Evolutionary conservation across 1,140 invertebrate species (phyloP), one percentile per base, ranked within the genome.

Genomic region (Drosophila cardini): DNA sequence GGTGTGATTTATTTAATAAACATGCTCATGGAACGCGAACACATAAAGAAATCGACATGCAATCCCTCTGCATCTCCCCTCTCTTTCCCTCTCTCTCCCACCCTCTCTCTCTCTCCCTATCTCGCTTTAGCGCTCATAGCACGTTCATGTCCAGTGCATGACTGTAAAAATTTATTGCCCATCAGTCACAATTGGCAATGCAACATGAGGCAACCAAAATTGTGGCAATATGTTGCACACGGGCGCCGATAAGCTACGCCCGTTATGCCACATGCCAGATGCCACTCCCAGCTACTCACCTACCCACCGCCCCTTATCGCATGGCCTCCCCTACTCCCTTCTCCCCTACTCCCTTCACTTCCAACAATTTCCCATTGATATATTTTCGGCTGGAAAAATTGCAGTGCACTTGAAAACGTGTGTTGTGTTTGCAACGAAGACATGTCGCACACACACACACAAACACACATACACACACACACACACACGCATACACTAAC

Each of bases 101-200:
- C 4, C 36, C 48, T 21, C 5, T 4, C 6, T n/a, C n/a, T n/a
- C n/a, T n/a, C 7, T 18, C 16, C 21, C 2, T 13, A 0, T 11
- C 52, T 13, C 52, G 18, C 26, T 56, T 21, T 45, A 32, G 63
- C 52, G 16, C 36, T 10, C 18, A 4, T 40, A 15, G 16, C 40
- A 70, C 60, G 62, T 38, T 43, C 65, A 63, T 77, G 78, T 86
- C 82, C 75, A 77, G 53, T 56, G 78, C 72, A 80, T 80, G 79
- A 80, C 75, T 86, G 82, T 79, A 86, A 55, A 72, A 87, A 87
- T 87, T 87, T 87, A 87, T 87, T 89, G 84, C 84, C 84, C 84
- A 87, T 87, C 84, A 89, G 80, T 87, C 84, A 87, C 72, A 87
- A 87, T 80, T 87, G 83, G 68, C 76, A 86, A 69, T 81, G 83